Evolutionary conservation across 2,113 vertebrate species (phyloP), one percentile per base, ranked within the genome.

Genomic region (Ctenodactylus gundi): DNA sequence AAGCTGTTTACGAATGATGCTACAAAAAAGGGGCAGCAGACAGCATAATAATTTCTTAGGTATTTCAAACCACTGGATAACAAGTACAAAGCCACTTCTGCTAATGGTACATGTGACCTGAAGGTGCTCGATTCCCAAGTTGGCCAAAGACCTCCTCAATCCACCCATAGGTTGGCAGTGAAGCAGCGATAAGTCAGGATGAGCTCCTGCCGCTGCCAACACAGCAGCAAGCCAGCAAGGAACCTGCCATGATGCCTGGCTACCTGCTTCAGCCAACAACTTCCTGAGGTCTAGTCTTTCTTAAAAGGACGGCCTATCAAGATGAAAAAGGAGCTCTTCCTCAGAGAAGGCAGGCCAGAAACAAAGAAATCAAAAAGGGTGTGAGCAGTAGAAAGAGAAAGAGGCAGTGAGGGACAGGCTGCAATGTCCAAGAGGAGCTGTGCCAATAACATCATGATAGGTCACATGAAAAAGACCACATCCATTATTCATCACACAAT

Each of bases 401-500:
- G 78, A 18, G 51, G 31, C 34, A 73, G 27, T 2, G 53, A 86
- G 64, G 58, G 81, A 9, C 49, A 85, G 0, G 18, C 25, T 58
- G 25, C n/a, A 75, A 58, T 70, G 20, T 86, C 44, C 21, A 88
- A 89, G 93, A 60, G 25, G n/a, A 88, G 46, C 51, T 86, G 76
- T 6, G 18, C 87, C 62, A 65, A 3, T 31, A 57, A 67, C 29
- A 82, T 18, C 67, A 60, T 1, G 36, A 57, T 10, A 12, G 29
- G 88, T 46, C 55, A 85, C 36, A 73, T 5, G 91, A 67, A 88
- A 88, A 84, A 55, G 84, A 68, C 14, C 12, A 34, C 73, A 88
- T 85, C 57, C 62, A 76, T 90, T 80, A 92, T 88, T 94, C 73
- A 90, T 36, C 67, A 39, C 36, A 75, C 34, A 90, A 36, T 95